These are phyloP conservation scores for Echinops telfairi DNA, from an alignment of 2,113 vertebrate genomes.

Conservation along the genomic window DNA sequence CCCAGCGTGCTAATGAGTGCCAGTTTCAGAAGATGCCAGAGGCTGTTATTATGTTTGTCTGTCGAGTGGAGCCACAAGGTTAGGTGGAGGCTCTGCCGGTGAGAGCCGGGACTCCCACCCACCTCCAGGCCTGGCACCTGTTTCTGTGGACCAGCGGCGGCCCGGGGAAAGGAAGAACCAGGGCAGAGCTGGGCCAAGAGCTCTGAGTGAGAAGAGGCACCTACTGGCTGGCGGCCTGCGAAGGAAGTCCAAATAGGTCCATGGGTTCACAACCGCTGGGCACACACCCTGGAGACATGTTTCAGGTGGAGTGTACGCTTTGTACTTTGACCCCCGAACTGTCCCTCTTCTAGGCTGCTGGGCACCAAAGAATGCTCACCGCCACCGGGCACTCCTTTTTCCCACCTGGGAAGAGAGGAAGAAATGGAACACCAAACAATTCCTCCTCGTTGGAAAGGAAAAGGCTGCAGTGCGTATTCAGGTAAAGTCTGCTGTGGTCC, in stretches of 20 bases:
- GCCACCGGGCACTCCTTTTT: background rate
- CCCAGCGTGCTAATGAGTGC: conserved; percentile 75
- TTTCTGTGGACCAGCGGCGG: background rate
- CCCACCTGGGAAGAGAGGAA: background rate
- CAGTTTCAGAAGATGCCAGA: conserved; percentile 72
- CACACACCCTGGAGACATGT: background rate
- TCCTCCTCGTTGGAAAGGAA: conserved; percentile 20
- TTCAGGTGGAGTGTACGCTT: background rate
- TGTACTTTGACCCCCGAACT: conserved; percentile 18
- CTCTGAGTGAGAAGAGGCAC: background rate
- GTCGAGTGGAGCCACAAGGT: conserved; percentile 61
- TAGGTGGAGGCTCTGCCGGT: conserved; percentile 50
- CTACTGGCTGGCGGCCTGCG: background rate
- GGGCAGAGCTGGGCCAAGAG: background rate
- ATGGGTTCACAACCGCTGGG: background rate
- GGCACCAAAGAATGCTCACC: conserved; percentile 6
- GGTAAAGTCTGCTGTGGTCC: background rate
- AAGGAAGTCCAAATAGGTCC: background rate
- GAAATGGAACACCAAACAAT: conserved; percentile 28
- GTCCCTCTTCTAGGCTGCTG: conserved; percentile 15
- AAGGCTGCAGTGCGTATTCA: background rate
- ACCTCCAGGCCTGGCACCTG: conserved; percentile 23
- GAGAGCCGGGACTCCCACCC: background rate
- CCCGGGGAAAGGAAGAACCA: background rate
- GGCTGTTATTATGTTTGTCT: conserved; percentile 67